Evolutionary conservation across 2,797 vertebrate species (phyloP).

Genomic region (Propithecus deckenii): DNA sequence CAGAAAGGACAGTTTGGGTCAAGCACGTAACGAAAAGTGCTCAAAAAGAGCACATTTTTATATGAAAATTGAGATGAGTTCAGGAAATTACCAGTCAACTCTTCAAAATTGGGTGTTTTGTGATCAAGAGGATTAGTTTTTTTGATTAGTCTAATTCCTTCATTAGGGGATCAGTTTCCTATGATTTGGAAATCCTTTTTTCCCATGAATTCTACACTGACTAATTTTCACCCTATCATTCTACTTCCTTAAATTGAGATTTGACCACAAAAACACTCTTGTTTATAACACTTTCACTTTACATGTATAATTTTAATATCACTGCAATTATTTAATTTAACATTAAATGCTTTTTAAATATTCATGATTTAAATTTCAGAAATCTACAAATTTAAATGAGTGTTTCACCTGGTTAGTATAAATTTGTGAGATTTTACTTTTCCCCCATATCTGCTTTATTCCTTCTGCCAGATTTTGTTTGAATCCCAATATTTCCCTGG

Average conservation of each 20-base stretch:
- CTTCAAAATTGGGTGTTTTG: background rate
- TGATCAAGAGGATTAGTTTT: background rate
- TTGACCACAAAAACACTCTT: background rate
- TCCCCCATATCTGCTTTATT: background rate
- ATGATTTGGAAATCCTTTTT: background rate
- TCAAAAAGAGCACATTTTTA: background rate
- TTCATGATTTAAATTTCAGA: background rate
- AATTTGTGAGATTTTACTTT: background rate
- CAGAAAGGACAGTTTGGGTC: background rate
- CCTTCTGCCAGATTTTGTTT: background rate
- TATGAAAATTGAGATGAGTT: background rate
- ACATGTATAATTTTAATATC: background rate
- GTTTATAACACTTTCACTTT: background rate
- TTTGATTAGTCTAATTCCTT: background rate
- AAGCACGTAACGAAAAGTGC: background rate
- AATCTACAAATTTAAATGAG: background rate
- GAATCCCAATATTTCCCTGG: background rate
- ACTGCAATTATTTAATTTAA: background rate
- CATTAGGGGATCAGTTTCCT: background rate
- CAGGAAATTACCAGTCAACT: background rate
- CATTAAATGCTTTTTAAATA: background rate
- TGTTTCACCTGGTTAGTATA: background rate
- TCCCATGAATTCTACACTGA: background rate
- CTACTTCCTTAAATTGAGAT: background rate
- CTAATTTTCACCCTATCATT: background rate